A percentile compares a stretch with the other conserved stretches of the same genome.
These are phyloP conservation scores for Prosopocoilus inquinatus DNA, from an alignment of 2,888 invertebrate genomes.

Conservation along the genomic window DNA sequence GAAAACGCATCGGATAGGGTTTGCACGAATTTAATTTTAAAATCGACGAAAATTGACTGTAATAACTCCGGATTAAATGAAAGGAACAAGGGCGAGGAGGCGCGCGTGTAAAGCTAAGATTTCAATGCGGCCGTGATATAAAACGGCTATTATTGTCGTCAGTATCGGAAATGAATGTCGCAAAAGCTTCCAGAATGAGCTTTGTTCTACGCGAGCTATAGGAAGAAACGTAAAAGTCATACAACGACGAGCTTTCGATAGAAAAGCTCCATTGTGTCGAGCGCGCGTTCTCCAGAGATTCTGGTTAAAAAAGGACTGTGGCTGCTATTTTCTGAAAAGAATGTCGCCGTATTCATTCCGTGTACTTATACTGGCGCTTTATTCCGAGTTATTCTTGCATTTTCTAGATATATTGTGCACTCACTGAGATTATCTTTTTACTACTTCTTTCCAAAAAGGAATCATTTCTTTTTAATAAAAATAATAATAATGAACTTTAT, in stretches of 20 bases:
- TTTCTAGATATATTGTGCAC: conserved; percentile 17
- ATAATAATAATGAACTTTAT: too few species aligned
- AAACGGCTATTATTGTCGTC: conserved; percentile 46
- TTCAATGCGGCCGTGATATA: conserved; percentile 43
- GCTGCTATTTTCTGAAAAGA: conserved; percentile 50
- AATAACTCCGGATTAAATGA: conserved; percentile 15
- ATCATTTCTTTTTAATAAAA: not conserved
- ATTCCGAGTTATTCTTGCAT: conserved; percentile 39
- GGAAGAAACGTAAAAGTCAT: conserved; percentile 50
- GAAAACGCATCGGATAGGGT: conserved; percentile 28
- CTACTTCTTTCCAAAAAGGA: not conserved
- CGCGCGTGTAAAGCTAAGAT: conserved; percentile 28
- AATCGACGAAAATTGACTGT: conserved; percentile 4
- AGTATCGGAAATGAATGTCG: conserved; percentile 48
- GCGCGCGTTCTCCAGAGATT: conserved; percentile 45
- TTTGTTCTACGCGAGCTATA: conserved; percentile 46
- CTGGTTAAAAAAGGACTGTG: conserved; percentile 45
- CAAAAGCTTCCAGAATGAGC: conserved; percentile 48
- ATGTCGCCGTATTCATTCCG: conserved; percentile 41
- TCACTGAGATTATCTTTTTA: conserved; percentile 12
- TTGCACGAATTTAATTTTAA: conserved; percentile 20
- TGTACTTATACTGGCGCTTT: conserved; percentile 36
- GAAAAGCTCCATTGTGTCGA: conserved; percentile 44
- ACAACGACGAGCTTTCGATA: conserved; percentile 47
- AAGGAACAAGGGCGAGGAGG: conserved; percentile 18